A percentile compares a stretch with the other conserved stretches of the same genome.
phyloP scores from a whole-genome alignment of 1,140 invertebrate species.

The Episyrphus balteatus region DNA sequence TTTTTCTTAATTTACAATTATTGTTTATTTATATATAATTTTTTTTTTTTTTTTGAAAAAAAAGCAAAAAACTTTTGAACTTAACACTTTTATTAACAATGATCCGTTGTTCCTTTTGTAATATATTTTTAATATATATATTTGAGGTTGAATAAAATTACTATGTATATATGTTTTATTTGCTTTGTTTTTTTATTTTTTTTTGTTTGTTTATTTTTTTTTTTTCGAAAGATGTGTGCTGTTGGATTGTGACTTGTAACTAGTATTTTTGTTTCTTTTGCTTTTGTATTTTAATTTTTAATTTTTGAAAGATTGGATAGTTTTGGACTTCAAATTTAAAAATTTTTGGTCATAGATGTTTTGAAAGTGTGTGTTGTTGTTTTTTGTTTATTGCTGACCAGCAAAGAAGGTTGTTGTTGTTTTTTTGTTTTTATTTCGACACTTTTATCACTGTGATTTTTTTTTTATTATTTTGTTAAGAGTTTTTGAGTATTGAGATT shows the following conservation, averaged over 20 bases:
- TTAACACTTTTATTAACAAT: not conserved
- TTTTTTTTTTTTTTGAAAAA: too few species aligned
- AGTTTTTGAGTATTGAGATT: not conserved
- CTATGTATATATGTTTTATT: constrained; percentile 13
- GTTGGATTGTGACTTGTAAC: not conserved
- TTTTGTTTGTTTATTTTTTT: constrained; percentile 9
- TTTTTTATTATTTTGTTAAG: not conserved
- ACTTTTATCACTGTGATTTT: too few species aligned
- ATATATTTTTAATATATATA: too few species aligned
- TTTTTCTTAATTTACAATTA: not conserved
- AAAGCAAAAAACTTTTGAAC: not conserved
- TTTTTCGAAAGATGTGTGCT: constrained; percentile 4
- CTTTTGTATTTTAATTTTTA: constrained; percentile 35
- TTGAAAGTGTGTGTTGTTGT: constrained; percentile 21
- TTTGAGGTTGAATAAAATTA: constrained; percentile 24
- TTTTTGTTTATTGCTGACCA: constrained; percentile 16
- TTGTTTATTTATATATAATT: not conserved
- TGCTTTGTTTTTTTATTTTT: constrained; percentile 25
- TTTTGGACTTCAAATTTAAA: not conserved
- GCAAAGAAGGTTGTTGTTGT: not conserved
- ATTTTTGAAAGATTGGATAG: constrained; percentile 23
- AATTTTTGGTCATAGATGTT: not conserved
- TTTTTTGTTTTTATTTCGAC: too few species aligned
- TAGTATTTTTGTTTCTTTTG: constrained; percentile 9
- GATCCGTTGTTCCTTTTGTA: constrained; percentile 6